phyloP scores from a whole-genome alignment of 35 echinoderm and acorn worm genomes.

The Eucidaris tribuloides region DNA sequence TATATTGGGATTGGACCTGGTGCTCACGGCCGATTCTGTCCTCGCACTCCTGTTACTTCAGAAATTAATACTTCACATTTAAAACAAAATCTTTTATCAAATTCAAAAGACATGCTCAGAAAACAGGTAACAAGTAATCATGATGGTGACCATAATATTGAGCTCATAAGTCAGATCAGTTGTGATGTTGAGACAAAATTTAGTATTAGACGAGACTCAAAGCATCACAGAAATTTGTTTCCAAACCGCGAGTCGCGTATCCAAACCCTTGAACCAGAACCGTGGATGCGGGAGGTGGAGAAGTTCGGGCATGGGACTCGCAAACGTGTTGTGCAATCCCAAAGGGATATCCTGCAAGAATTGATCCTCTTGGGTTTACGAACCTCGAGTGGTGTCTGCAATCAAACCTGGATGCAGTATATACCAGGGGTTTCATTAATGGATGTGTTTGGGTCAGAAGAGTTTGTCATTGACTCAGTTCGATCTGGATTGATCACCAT shows the following conservation, averaged over 20 bases:
- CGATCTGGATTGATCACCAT: background rate
- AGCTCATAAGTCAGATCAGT: too few species aligned
- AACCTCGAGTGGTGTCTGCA: constrained; percentile 46
- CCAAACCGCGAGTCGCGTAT: constrained; percentile 71
- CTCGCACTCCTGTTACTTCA: too few species aligned
- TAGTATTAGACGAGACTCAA: background rate
- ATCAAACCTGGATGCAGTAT: constrained; percentile 39
- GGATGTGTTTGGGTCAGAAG: constrained; percentile 45
- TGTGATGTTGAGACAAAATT: background rate
- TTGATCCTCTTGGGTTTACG: constrained; percentile 63
- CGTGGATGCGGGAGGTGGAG: constrained; percentile 85
- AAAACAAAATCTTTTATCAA: too few species aligned
- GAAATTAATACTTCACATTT: too few species aligned
- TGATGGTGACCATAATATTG: too few species aligned
- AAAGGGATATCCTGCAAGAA: constrained; percentile 56
- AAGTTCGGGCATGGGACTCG: constrained; percentile 78
- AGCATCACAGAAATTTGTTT: background rate
- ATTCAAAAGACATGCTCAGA: too few species aligned
- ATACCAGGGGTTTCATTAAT: constrained; percentile 2
- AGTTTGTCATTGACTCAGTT: background rate
- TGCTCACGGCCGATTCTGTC: constrained; percentile 73
- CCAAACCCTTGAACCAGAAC: constrained; percentile 83
- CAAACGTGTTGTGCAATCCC: constrained; percentile 39
- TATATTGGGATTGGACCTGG: constrained; percentile 94
- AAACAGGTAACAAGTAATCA: too few species aligned